phyloP scores from a whole-genome alignment of 1,140 invertebrate genomes.

The Agrilus planipennis region DNA sequence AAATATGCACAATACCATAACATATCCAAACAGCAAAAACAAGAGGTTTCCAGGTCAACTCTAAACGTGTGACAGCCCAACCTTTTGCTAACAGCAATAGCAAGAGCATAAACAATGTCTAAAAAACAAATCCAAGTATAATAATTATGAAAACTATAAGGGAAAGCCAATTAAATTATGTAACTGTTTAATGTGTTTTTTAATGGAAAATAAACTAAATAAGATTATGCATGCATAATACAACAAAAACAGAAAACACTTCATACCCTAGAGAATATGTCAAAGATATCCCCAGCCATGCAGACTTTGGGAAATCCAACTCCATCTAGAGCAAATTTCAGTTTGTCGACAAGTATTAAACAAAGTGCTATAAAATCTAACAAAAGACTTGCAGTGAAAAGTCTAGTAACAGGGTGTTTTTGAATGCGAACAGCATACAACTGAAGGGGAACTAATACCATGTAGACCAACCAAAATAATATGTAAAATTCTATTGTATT shows the following conservation, averaged over 20 bases:
- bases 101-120: conserved; percentile 91
- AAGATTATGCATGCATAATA: too few relatives aligned
- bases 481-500: conserved; percentile 88
- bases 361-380: conserved; percentile 76
- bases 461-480: conserved; percentile 78
- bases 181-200: not conserved
- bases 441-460: conserved; percentile 78
- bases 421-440: conserved; percentile 75
- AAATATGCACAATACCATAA: conserved; percentile 81
- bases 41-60: conserved; percentile 72
- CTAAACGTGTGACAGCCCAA: conserved; percentile 86
- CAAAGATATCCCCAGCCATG: conserved; percentile 80
- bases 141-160: conserved; percentile 1
- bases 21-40: conserved; percentile 85
- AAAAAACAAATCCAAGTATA: conserved; percentile 33
- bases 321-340: conserved; percentile 84
- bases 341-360: conserved; percentile 77
- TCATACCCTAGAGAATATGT: conserved; percentile 76
- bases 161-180: not conserved
- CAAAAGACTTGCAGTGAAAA: conserved; percentile 77
- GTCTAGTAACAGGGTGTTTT: conserved; percentile 79
- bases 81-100: conserved; percentile 88
- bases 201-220: not conserved
- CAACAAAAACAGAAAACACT: conserved; percentile 11
- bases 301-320: conserved; percentile 67